Evolutionary conservation across 37 sponge, comb jelly and placozoan species (phyloP).

Genomic region (Beroe forskalii): DNA sequence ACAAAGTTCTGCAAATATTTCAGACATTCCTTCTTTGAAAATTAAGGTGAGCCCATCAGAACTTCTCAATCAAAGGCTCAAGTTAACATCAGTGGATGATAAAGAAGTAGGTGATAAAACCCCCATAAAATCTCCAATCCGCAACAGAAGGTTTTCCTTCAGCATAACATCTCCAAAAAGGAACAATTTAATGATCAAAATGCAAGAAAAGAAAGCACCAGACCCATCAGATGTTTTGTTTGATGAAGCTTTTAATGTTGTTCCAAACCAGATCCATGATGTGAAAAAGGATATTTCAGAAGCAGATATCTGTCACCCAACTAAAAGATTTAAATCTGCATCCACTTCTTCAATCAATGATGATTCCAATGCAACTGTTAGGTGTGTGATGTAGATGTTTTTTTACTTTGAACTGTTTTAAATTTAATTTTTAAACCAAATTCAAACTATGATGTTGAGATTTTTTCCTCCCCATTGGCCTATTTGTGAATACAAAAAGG

Average conservation of each 20-base stretch:
- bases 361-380: too few relatives aligned
- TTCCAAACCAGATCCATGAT: neutral
- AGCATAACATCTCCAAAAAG: constrained; percentile 31
- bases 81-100: too few relatives aligned
- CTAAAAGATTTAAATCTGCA: neutral
- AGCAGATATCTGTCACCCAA: neutral
- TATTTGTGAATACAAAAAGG: too few relatives aligned
- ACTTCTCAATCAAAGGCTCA: too few relatives aligned
- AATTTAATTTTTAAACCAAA: too few relatives aligned
- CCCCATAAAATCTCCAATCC: neutral
- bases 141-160: constrained; percentile 13
- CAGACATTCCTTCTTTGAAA: neutral
- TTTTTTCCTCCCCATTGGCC: too few relatives aligned
- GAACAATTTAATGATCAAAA: neutral
- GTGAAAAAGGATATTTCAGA: neutral
- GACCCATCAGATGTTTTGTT: neutral
- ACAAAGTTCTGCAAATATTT: neutral
- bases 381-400: too few relatives aligned
- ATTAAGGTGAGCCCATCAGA: too few relatives aligned
- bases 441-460: too few relatives aligned
- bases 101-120: too few relatives aligned
- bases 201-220: neutral
- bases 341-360: neutral
- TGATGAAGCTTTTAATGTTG: constrained; percentile 6
- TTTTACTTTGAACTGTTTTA: too few relatives aligned